Evolutionary conservation across 1,140 invertebrate genomes (phyloP).

Genomic region (Heliconius eleuchia): DNA sequence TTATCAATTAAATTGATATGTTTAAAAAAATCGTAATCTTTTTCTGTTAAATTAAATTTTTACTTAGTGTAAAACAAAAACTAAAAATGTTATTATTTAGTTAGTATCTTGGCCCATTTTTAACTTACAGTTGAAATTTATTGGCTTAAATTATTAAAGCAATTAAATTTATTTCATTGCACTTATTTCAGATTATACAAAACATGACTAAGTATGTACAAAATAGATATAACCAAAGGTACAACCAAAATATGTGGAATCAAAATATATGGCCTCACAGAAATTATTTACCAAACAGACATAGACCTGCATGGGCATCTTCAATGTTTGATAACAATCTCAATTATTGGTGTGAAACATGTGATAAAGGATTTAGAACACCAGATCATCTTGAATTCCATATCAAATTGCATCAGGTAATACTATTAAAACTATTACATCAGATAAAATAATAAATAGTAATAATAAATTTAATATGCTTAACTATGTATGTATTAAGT

Average conservation of each 20-base stretch:
- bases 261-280: slow-evolving; percentile 20
- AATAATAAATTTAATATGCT: neutral
- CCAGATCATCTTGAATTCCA: slow-evolving; percentile 84
- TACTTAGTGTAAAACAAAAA: too few species aligned
- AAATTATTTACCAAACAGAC: slow-evolving; percentile 13
- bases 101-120: neutral
- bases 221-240: slow-evolving; percentile 22
- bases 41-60: too few species aligned
- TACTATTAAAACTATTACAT: neutral
- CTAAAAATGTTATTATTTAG: too few species aligned
- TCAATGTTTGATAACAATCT: slow-evolving; percentile 33
- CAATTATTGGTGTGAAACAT: slow-evolving; percentile 86
- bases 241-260: slow-evolving; percentile 18
- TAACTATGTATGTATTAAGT: too few species aligned
- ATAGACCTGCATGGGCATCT: neutral
- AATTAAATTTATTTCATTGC: neutral
- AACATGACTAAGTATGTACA: neutral
- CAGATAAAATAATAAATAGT: neutral
- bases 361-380: slow-evolving; percentile 87
- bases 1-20: too few species aligned
- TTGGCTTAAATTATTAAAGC: too few species aligned
- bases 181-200: slow-evolving; percentile 1
- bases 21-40: too few species aligned
- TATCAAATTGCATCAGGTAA: slow-evolving; percentile 84
- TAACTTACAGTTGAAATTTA: neutral